phyloP scores from a whole-genome alignment of 2,113 vertebrate genomes.

The Lethenteron reissneri region DNA sequence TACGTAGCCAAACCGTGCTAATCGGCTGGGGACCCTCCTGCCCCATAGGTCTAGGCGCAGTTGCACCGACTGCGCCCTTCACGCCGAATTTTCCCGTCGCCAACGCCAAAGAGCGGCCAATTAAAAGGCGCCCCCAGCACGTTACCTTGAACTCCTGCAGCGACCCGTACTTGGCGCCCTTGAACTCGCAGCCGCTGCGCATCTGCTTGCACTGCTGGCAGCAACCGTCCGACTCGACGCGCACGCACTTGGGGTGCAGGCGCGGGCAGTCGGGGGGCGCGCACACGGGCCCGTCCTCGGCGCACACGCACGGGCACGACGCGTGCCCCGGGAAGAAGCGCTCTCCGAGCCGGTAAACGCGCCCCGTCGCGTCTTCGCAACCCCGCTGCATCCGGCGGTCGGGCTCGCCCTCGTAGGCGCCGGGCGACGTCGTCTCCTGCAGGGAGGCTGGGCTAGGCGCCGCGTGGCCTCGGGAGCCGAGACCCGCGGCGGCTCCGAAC shows the following conservation, averaged over 20 bases:
- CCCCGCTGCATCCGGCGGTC: slow-evolving; percentile 17
- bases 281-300: slow-evolving; percentile 91
- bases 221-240: slow-evolving; percentile 96
- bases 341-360: slow-evolving; percentile 91
- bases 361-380: slow-evolving; percentile 95
- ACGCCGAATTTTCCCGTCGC: too few relatives aligned
- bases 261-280: slow-evolving; percentile 93
- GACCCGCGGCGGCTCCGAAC: too few relatives aligned
- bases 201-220: slow-evolving; percentile 97
- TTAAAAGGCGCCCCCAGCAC: too few relatives aligned
- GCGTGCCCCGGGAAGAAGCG: slow-evolving; percentile 96
- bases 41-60: too few relatives aligned
- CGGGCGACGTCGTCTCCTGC: too few relatives aligned
- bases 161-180: slow-evolving; percentile 87
- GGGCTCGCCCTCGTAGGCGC: too few relatives aligned
- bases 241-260: slow-evolving; percentile 96
- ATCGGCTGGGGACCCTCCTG: too few relatives aligned
- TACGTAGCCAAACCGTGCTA: too few relatives aligned
- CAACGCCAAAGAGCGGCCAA: too few relatives aligned
- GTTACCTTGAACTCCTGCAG: slow-evolving; percentile 96
- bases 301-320: slow-evolving; percentile 93
- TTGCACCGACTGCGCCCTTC: too few relatives aligned
- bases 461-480: too few relatives aligned
- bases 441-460: too few relatives aligned
- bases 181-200: slow-evolving; percentile 97